Percentiles rank a stretch among this genome's conserved stretches.
Conservation (phyloP, 2,113 vertebrate species). For the Scomber scombrus region DNA sequence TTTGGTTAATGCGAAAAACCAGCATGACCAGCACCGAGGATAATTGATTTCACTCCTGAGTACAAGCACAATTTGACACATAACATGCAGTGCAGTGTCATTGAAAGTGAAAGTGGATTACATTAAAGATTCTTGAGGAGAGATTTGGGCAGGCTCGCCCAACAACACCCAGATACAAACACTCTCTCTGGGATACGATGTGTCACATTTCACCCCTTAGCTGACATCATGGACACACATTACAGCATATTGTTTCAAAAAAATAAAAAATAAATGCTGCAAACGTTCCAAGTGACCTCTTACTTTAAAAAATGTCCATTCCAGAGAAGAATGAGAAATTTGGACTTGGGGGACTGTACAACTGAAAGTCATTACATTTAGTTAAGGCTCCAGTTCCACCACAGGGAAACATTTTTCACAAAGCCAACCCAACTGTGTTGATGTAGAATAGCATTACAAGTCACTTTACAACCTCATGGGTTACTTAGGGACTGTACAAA, state of each 20-base stretch:
- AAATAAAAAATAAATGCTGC: not conserved
- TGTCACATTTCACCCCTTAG: not conserved
- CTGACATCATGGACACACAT: not conserved
- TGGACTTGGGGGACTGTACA: not conserved
- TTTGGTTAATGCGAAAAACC: not conserved
- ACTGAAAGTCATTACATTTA: not conserved
- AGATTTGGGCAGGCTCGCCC: not conserved
- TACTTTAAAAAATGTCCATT: not conserved
- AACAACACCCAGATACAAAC: conserved; percentile 9
- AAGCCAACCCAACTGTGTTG: not conserved
- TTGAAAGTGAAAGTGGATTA: not conserved
- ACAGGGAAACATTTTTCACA: not conserved
- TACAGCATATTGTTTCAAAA: not conserved
- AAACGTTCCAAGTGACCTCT: not conserved
- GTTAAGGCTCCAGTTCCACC: not conserved
- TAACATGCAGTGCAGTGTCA: not conserved
- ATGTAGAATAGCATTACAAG: no score
- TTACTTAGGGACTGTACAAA: no score
- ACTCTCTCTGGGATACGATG: not conserved
- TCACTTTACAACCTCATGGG: no score
- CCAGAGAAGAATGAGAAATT: not conserved
- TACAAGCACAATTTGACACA: not conserved
- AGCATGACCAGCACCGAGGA: no score
- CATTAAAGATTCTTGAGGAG: not conserved
- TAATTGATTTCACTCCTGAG: conserved; percentile 16